phyloP scores from a whole-genome alignment of 2,888 invertebrate species.

The Temnothorax unifasciatus region DNA sequence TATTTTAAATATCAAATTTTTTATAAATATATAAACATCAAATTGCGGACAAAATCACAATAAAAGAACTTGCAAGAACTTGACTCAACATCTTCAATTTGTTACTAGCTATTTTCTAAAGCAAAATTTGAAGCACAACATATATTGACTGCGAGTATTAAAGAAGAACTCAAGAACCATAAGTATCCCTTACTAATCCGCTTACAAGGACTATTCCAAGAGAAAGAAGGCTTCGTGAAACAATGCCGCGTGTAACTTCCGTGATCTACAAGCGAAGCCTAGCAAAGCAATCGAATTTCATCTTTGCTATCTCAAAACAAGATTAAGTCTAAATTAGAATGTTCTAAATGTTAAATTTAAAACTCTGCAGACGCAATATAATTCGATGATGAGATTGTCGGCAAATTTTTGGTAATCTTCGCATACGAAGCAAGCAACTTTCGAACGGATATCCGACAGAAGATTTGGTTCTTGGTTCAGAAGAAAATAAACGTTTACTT shows the following conservation, averaged over 20 bases:
- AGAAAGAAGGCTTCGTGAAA: neutral
- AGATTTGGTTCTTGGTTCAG: neutral
- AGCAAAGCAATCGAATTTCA: neutral
- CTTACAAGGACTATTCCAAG: neutral
- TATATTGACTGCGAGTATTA: neutral
- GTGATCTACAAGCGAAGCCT: neutral
- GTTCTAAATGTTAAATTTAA: neutral
- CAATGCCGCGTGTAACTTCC: neutral
- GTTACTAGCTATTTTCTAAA: neutral
- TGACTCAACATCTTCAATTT: neutral
- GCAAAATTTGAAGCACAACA: neutral
- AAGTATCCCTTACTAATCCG: neutral
- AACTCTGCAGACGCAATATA: conserved; percentile 21
- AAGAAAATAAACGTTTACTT: conserved; percentile 32
- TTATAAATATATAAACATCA: neutral
- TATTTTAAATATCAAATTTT: neutral
- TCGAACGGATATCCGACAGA: conserved; percentile 2
- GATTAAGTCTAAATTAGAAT: conserved; percentile 9
- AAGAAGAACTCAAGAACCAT: neutral
- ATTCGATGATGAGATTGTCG: neutral
- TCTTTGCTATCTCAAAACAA: neutral
- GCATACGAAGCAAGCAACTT: conserved; percentile 25
- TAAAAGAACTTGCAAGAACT: neutral
- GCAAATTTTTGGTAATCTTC: conserved; percentile 36
- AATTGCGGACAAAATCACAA: neutral